Base-by-base conservation (phyloP, 2,888 invertebrate genomes). In the Drosophila mimica region DNA sequence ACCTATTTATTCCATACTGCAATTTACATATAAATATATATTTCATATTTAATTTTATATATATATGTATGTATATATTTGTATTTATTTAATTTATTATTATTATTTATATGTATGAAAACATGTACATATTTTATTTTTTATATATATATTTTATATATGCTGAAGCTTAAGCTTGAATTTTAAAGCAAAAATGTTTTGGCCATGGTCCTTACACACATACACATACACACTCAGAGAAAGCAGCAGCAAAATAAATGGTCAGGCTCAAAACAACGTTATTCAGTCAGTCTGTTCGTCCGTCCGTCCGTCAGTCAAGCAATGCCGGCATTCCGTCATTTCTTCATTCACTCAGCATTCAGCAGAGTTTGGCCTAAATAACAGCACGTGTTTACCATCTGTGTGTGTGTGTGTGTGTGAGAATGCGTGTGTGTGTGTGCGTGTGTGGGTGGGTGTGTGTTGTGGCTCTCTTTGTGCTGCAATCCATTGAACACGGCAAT, bases 401-500 rank as follows among this genome's bases (percentile, higher is more conserved):
- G 28, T n/a, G 64, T 56, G 20, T 57, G 33, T 7, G 8, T 30
- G 13, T 25, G 38, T 1, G 40, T 0, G 15, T 6, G 15, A 6
- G 15, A 2, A 3, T 36, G 34, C 31, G 43, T 48, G 20, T 53
- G 46, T 53, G n/a, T 58, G 57, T 36, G 46, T 58, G 54, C 49
- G 33, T 38, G 34, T 36, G 49, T 54, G 28, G 51, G 40, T 57
- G 28, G 54, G 59, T 33, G 49, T 58, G 52, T 54, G 64, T 46
- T 64, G 59, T n/a, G 57, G 49, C 43, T 38, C 49, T 51, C 43
- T 76, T 80, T 72, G 76, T 80, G 67, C 61, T 70, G 70, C 70
- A 66, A 52, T 73, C 87, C 83, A 86, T 88, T 86, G 88, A 88
- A 74, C 72, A 84, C 54, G 78, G 78, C 88, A 64, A 81, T 76